A percentile compares a stretch with the other conserved stretches of the same genome.
Conservation (phyloP, 2,113 vertebrate species). For the Pontoporia blainvillei region DNA sequence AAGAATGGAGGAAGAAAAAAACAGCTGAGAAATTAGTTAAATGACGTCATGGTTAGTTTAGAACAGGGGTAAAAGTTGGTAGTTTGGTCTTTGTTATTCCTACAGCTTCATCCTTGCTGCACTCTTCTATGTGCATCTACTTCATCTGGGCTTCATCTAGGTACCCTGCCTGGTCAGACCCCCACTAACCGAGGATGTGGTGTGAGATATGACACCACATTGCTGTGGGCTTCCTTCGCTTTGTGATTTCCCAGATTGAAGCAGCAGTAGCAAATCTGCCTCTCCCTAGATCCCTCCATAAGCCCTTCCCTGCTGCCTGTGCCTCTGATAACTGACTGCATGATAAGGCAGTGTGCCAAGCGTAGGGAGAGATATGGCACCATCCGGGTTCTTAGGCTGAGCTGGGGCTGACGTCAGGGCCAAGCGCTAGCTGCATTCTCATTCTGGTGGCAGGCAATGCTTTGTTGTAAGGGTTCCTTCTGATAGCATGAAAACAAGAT, state of each 20-base stretch:
- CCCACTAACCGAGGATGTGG: not conserved
- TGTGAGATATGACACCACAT: not conserved
- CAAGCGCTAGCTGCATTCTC: not conserved
- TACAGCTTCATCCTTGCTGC: not conserved
- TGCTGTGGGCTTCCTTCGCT: not conserved
- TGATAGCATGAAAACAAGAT: not conserved
- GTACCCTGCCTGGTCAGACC: too few relatives aligned
- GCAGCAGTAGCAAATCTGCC: not conserved
- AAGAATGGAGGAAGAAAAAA: not conserved
- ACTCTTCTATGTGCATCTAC: not conserved
- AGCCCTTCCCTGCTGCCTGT: not conserved
- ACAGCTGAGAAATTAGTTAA: slow-evolving; percentile 1
- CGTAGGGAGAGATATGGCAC: not conserved
- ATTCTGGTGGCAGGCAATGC: not conserved
- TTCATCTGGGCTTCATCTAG: not conserved
- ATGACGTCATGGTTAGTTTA: slow-evolving; percentile 7
- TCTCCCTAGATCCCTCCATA: not conserved
- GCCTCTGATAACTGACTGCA: not conserved
- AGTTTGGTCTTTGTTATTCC: not conserved
- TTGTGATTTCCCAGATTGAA: not conserved
- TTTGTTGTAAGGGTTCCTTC: not conserved
- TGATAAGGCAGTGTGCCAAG: not conserved
- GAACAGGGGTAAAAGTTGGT: not conserved
- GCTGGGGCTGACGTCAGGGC: not conserved
- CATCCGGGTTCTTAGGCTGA: not conserved